phyloP scores from a whole-genome alignment of 2,888 invertebrate species.

The Phengaris alcon region DNA sequence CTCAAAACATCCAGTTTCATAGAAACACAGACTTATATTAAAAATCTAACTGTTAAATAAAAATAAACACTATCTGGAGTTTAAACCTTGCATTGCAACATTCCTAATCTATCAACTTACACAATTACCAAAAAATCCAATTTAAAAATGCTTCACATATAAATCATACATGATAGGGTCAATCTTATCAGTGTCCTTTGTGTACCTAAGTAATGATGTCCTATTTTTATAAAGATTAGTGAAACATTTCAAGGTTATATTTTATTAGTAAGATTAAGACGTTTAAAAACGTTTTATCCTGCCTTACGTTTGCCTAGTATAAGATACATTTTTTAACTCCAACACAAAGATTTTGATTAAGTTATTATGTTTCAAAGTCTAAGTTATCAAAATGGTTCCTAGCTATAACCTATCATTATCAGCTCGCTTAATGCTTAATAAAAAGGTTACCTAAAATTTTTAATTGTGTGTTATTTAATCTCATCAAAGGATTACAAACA shows the following conservation, averaged over 20 bases:
- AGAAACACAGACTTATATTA: no score
- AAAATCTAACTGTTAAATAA: no score
- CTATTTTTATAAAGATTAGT: constrained; percentile 3
- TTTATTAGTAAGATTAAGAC: not conserved
- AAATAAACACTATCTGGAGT: no score
- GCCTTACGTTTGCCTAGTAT: not conserved
- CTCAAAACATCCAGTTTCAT: no score
- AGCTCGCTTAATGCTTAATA: no score
- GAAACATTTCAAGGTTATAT: constrained; percentile 1
- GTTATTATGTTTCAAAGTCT: no score
- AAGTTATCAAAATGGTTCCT: no score
- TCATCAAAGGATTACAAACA: no score
- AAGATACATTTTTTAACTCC: not conserved
- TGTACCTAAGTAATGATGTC: not conserved
- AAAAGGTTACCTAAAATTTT: no score
- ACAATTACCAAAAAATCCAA: not conserved
- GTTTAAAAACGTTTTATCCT: not conserved
- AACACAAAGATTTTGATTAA: no score
- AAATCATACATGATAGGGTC: not conserved
- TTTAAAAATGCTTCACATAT: not conserved
- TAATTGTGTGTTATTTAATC: no score
- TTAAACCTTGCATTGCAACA: not conserved
- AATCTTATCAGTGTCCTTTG: constrained; percentile 4
- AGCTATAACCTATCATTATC: no score
- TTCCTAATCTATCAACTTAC: not conserved